phyloP scores from a whole-genome alignment of 2,797 vertebrate species.

The Chromis chromis region DNA sequence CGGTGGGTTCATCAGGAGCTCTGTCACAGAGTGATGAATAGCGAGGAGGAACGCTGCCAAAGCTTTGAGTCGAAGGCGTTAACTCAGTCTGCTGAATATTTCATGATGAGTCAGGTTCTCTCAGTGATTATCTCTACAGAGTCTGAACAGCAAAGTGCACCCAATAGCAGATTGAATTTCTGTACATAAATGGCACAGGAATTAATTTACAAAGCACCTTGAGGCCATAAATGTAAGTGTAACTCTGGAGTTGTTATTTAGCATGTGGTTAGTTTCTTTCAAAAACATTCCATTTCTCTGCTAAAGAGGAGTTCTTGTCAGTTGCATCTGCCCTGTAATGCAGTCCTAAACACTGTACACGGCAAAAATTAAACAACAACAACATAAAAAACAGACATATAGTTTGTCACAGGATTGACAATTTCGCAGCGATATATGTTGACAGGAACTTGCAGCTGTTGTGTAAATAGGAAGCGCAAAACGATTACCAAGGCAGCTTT shows the following conservation, averaged over 20 bases:
- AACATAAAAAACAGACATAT: not conserved
- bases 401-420: not conserved
- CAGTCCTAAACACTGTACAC: not conserved
- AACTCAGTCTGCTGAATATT: slow-evolving; percentile 61
- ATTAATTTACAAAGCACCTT: slow-evolving; percentile 15
- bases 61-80: slow-evolving; percentile 43
- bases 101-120: slow-evolving; percentile 57
- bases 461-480: slow-evolving; percentile 18
- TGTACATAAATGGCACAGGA: slow-evolving; percentile 27
- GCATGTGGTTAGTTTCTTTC: not conserved
- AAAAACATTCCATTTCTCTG: not conserved
- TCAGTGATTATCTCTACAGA: slow-evolving; percentile 42
- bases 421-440: not conserved
- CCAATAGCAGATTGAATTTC: slow-evolving; percentile 36
- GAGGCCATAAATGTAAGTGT: slow-evolving; percentile 13
- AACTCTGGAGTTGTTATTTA: slow-evolving; percentile 7
- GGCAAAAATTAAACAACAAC: not conserved
- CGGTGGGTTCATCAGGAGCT: slow-evolving; percentile 82
- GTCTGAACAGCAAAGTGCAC: slow-evolving; percentile 35
- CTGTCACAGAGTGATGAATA: slow-evolving; percentile 31
- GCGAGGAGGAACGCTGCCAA: slow-evolving; percentile 17
- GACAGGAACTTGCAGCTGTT: slow-evolving; percentile 12
- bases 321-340: not conserved
- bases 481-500: slow-evolving; percentile 6
- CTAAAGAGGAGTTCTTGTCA: slow-evolving; percentile 11